Conservation (phyloP, 1,140 invertebrate genomes). For the Coelopa frigida region DNA sequence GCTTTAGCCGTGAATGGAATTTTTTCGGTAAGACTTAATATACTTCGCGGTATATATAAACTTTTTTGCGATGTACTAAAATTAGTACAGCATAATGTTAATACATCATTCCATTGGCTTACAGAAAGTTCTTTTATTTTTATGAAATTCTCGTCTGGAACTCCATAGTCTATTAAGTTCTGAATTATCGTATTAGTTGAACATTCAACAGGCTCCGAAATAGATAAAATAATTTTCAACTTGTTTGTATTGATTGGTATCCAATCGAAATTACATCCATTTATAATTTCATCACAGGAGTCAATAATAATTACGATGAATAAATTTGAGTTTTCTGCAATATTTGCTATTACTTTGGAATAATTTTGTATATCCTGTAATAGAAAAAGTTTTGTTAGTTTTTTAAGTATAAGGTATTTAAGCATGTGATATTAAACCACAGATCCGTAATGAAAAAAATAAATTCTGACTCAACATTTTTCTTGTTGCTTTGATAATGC, state of each 20-base stretch:
- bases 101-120: conserved; percentile 42
- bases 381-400: no score
- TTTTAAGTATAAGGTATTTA: no score
- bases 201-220: conserved; percentile 41
- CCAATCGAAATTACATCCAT: conserved; percentile 54
- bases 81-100: no score
- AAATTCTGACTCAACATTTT: no score
- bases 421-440: no score
- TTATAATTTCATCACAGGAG: conserved; percentile 58
- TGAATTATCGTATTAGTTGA: conserved; percentile 20
- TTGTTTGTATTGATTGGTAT: conserved; percentile 58
- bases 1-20: conserved; percentile 43
- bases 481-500: no score
- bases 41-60: no score
- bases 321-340: conserved; percentile 27
- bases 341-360: conserved; percentile 23
- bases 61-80: no score
- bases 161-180: conserved; percentile 32
- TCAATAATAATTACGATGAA: conserved; percentile 61
- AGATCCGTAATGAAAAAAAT: no score
- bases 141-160: conserved; percentile 37
- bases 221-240: conserved; percentile 65
- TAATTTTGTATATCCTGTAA: conserved; percentile 25
- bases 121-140: conserved; percentile 37
- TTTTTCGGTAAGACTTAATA: no score